These are phyloP conservation scores for Phoxinus phoxinus DNA, from an alignment of 2,113 vertebrate genomes.

Conservation along the genomic window DNA sequence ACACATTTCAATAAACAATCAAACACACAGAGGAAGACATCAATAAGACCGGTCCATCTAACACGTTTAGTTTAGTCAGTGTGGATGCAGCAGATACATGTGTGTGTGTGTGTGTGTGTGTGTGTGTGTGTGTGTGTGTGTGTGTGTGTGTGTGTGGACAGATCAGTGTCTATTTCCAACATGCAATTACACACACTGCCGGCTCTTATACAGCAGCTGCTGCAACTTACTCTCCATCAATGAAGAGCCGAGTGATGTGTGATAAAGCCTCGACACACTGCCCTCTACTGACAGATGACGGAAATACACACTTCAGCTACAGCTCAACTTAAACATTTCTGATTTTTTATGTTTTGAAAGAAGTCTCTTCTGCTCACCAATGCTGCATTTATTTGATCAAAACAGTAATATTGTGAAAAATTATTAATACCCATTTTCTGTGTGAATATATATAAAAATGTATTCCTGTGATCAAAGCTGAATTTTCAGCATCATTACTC, in stretches of 20 bases:
- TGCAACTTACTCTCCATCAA: background rate
- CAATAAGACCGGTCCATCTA: conserved; percentile 5
- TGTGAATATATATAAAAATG: background rate
- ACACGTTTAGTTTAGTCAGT: background rate
- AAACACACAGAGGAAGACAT: conserved; percentile 27
- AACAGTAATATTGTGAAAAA: background rate
- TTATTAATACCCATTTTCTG: background rate
- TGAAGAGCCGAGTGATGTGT: background rate
- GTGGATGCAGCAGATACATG: background rate
- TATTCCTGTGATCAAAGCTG: background rate
- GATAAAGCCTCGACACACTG: background rate
- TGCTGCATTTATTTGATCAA: background rate
- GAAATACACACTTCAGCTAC: no score
- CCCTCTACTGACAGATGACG: conserved; percentile 14
- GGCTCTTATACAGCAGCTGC: background rate
- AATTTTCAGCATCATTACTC: background rate
- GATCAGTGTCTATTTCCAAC: background rate
- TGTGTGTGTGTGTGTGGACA: background rate
- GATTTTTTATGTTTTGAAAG: no score
- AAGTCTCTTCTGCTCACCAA: no score
- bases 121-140: background rate
- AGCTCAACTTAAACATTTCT: no score
- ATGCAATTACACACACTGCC: conserved; percentile 25
- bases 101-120: background rate
- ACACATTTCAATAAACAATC: conserved; percentile 32